Evolutionary conservation across 2,888 invertebrate genomes (phyloP), one percentile per base, ranked within the genome.

Genomic region (Philopedon plagiatum): DNA sequence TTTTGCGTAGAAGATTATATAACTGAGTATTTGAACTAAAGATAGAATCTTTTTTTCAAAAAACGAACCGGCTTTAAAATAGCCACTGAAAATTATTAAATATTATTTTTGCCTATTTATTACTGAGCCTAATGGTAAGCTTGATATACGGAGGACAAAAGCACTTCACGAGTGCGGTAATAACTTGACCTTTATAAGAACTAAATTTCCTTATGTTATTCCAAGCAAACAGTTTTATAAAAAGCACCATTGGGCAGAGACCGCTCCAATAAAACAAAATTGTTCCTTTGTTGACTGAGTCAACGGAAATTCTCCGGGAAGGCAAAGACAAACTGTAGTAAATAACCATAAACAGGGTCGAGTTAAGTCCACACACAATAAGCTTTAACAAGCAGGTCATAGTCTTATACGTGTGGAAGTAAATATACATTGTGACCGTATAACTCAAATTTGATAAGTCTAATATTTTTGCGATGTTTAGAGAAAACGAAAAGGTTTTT

Each of bases 261-360:
- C 49, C 64, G 64, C 64, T 64, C 64, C 56, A 64, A 64, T 64
- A 64, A 64, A 64, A 57, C 26, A 23, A 65, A 46, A 46, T 60
- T 74, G 73, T 76, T 73, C 76, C 72, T 65, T 75, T 80, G 80
- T 81, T 80, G 78, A 80, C 79, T 72, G 66, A 76, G 76, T 73
- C 75, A 77, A 79, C 80, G 81, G 80, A 81, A 80, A 81, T 78
- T 76, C 76, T 73, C 76, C 68, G 73, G 75, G 74, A 77, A 77
- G 66, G 75, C 37, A 57, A 41, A 29, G 18, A 29, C 76, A 77
- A 77, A 77, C 77, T 76, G 78, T 78, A 77, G 78, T 80, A 80
- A 80, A 80, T 79, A 78, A 78, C 75, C 79, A 80, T 79, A 79
- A 80, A 79, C 74, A 77, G 77, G 75, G 75, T 65, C 76, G 75